Evolutionary conservation across 92 coral and sea anemone genomes (phyloP).

Genomic region (Porites rus): DNA sequence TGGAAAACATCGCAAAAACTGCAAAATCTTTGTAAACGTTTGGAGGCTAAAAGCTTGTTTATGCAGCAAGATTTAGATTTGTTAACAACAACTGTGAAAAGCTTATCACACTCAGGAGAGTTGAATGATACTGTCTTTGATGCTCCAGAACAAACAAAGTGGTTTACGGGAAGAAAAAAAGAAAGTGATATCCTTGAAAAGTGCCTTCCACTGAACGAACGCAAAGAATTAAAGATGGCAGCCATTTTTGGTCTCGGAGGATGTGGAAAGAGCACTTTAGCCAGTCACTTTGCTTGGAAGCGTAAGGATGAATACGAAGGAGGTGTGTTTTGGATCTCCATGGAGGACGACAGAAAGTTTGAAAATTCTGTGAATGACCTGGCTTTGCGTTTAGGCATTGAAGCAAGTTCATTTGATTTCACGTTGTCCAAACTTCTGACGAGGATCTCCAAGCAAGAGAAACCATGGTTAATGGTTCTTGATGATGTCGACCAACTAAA

Average conservation of each 20-base stretch:
- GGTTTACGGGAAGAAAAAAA: constrained; percentile 41
- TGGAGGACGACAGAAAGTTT: constrained; percentile 48
- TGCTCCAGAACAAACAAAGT: constrained; percentile 39
- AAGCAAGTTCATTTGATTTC: constrained; percentile 40
- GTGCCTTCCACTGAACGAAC: not conserved
- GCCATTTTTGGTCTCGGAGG: constrained; percentile 52
- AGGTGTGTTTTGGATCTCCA: constrained; percentile 88
- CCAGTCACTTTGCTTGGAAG: constrained; percentile 37
- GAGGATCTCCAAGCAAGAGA: constrained; percentile 37
- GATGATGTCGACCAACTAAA: constrained; percentile 75
- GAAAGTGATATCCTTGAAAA: constrained; percentile 1
- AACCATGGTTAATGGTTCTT: constrained; percentile 68
- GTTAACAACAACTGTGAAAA: not conserved
- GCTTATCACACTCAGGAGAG: not conserved
- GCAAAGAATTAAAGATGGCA: not conserved
- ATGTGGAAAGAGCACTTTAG: constrained; percentile 51
- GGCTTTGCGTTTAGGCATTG: constrained; percentile 66
- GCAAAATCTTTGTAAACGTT: not conserved
- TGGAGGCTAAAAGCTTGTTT: not conserved
- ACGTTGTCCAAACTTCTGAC: constrained; percentile 59
- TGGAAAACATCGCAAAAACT: constrained; percentile 11
- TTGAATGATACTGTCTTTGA: constrained; percentile 9
- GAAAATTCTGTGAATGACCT: constrained; percentile 62
- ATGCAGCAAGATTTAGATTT: constrained; percentile 8
- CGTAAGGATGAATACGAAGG: constrained; percentile 58